These are phyloP conservation scores for Ceyx melanurus DNA, from an alignment of 2,113 vertebrate genomes.

Conservation along the genomic window DNA sequence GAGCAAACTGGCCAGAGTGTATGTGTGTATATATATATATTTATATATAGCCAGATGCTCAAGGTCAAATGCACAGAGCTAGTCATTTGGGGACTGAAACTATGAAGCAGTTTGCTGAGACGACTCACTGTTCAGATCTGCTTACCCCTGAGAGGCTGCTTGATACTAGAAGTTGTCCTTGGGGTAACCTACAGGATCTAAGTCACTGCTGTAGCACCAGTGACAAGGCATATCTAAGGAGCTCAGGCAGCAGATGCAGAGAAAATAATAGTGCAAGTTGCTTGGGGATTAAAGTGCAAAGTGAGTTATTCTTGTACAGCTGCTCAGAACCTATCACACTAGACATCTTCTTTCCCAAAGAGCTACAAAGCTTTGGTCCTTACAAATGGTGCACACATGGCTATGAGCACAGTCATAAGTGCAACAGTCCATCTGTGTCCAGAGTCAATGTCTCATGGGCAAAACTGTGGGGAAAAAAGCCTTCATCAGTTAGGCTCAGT, in stretches of 20 bases:
- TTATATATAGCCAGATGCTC: conserved; percentile 45
- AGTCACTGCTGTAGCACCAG: neutral
- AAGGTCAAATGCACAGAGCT: conserved; percentile 34
- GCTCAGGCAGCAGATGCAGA: neutral
- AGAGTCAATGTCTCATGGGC: fast-evolving
- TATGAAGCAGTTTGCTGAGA: conserved; percentile 1
- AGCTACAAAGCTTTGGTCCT: neutral
- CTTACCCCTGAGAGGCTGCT: neutral
- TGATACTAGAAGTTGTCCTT: neutral
- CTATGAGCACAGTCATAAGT: neutral
- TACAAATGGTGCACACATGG: neutral
- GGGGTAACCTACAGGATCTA: neutral
- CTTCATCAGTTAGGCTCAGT: neutral
- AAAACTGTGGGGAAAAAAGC: neutral
- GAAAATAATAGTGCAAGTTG: neutral
- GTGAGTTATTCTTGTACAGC: neutral
- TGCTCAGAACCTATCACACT: neutral
- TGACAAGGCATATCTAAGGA: neutral
- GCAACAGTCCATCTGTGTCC: neutral
- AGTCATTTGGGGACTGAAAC: neutral
- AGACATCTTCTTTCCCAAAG: neutral
- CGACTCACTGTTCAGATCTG: neutral
- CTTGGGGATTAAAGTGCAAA: neutral
- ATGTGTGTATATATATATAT: neutral
- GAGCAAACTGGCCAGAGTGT: conserved; percentile 14